Percentiles rank a stretch among this genome's conserved stretches.
Evolutionary conservation across 2,113 vertebrate species (phyloP).

Genomic region (Panthera uncia): DNA sequence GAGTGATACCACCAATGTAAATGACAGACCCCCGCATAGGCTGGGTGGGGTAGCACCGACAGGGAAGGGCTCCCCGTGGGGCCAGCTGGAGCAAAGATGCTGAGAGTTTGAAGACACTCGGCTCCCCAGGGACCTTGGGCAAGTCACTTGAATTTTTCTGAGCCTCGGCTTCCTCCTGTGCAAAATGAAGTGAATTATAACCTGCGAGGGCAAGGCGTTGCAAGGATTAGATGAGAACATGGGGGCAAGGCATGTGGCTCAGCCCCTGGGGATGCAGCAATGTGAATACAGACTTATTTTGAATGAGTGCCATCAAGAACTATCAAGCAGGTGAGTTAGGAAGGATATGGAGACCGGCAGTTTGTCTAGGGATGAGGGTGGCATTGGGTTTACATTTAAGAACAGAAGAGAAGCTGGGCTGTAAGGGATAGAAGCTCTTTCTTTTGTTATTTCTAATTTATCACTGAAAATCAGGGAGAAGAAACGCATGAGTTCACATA

Average conservation of each 20-base stretch:
- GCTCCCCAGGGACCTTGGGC: not conserved
- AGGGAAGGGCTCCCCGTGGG: not conserved
- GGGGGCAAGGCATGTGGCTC: not conserved
- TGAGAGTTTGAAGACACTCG: not conserved
- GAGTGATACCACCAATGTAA: not conserved
- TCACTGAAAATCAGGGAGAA: not conserved
- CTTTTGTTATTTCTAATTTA: not conserved
- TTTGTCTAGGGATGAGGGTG: not conserved
- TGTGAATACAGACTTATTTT: not conserved
- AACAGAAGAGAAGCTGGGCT: not conserved
- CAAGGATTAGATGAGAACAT: not conserved
- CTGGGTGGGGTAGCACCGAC: not conserved
- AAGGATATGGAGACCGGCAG: not conserved
- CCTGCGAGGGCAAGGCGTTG: rapidly evolving
- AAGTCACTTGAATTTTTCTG: not conserved
- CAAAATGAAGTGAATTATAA: not conserved
- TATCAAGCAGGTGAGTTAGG: not conserved
- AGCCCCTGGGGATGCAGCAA: not conserved
- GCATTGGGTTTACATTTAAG: not conserved
- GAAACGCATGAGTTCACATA: not conserved
- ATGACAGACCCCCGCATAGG: not conserved
- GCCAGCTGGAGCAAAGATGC: not conserved
- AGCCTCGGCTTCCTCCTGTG: not conserved
- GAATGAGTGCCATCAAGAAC: not conserved
- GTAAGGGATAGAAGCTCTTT: not conserved